Evolutionary conservation across 1,140 invertebrate genomes (phyloP), one percentile per base, ranked within the genome.

Genomic region (Calycopis cecrops): DNA sequence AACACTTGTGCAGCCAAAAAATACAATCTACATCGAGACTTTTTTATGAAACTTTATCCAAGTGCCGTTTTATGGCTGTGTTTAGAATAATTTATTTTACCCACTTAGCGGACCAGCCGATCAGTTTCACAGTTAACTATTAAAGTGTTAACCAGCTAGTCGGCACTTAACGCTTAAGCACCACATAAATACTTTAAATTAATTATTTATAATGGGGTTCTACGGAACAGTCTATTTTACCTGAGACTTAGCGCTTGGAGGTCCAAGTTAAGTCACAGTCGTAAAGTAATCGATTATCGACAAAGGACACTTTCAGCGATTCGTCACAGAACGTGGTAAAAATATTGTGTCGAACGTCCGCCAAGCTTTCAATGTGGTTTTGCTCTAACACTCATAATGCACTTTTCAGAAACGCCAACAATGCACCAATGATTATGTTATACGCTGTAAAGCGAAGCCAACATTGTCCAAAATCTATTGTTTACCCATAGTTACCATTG

Each of bases 391-490:
- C 67, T 68, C 72, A 60, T 71, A 69, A 71, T 72, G 73, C 63
- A 73, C 62, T 84, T 84, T 79, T 65, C 60, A 69, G 76, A 81
- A 83, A 69, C 50, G 59, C 54, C 55, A 65, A 82, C 77, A 85
- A 85, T 84, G 52, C 65, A 58, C 53, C 73, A 76, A 84, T 86
- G 75, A 86, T 86, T 76, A 81, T 81, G 70, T 81, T 78, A 76
- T 76, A 71, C 65, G 69, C 71, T 73, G 70, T 83, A 76, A 75
- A 83, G 69, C 79, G 76, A 79, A 79, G 70, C 67, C 69, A 69
- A 75, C 73, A 76, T 72, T 74, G 71, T 76, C 68, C 71, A 67
- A 71, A 71, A 74, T 59, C 76, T 63, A 81, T 84, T 85, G 77
- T 85, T 82, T 84, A 81, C 73, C 11, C 14, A 14, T 49, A 12